A percentile compares a stretch with the other conserved stretches of the same genome.
Evolutionary conservation across 2,888 invertebrate genomes (phyloP).

Genomic region (Sinhomidia bicolor): DNA sequence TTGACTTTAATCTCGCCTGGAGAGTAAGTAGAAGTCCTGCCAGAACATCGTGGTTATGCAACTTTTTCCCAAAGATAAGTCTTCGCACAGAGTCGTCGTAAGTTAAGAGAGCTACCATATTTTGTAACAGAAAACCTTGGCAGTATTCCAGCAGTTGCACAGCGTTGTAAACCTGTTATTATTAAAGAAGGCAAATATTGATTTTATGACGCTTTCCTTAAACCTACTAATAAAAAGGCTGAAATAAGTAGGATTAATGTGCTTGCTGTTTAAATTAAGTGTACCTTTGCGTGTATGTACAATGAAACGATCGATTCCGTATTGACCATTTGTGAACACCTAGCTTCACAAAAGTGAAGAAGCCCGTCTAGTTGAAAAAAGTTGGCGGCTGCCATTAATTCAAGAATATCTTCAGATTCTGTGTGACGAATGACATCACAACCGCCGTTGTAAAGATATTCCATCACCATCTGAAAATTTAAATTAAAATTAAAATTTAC

Average conservation of each 20-base stretch:
- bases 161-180: constrained; percentile 90
- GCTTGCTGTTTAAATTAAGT: not conserved
- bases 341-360: constrained; percentile 91
- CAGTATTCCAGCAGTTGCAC: constrained; percentile 93
- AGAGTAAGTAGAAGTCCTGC: constrained; percentile 90
- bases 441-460: constrained; percentile 95
- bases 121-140: constrained; percentile 94
- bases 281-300: constrained; percentile 95
- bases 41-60: constrained; percentile 94
- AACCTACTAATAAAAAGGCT: not conserved
- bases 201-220: not conserved
- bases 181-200: constrained; percentile 1
- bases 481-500: too few species aligned
- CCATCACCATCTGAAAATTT: constrained; percentile 96
- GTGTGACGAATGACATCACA: constrained; percentile 88
- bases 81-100: constrained; percentile 95
- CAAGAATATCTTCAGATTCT: constrained; percentile 90
- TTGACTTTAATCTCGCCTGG: constrained; percentile 85
- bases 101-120: constrained; percentile 96
- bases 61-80: constrained; percentile 92
- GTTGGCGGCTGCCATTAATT: constrained; percentile 94
- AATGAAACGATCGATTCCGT: constrained; percentile 95
- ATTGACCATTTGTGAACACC: constrained; percentile 92
- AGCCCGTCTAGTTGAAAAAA: constrained; percentile 95
- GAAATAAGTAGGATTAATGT: not conserved